phyloP scores from a whole-genome alignment of 1,140 invertebrate genomes.

The Bombus fervidus region DNA sequence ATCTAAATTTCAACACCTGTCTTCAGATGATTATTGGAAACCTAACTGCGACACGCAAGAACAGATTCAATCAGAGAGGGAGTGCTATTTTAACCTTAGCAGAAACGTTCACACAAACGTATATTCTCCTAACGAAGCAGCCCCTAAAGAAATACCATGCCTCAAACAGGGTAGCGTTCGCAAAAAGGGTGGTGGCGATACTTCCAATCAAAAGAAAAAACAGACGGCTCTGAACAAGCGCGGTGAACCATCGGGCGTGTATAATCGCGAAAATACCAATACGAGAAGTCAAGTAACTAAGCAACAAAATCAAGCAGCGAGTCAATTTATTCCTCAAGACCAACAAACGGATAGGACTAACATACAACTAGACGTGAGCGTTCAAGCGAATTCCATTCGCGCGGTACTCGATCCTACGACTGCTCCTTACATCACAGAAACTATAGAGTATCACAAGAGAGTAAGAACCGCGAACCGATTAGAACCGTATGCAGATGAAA shows the following conservation, averaged over 20 bases:
- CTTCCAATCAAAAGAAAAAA: not conserved
- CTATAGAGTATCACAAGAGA: not conserved
- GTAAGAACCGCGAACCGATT: not conserved
- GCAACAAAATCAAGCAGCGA: not conserved
- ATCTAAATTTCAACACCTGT: not conserved
- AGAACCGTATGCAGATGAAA: not conserved
- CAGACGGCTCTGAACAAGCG: not conserved
- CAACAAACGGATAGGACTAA: not conserved
- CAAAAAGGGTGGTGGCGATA: slow-evolving; percentile 49
- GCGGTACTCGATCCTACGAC: not conserved
- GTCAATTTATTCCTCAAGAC: not conserved
- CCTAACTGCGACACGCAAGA: not conserved
- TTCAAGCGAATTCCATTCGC: not conserved
- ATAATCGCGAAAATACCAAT: not conserved
- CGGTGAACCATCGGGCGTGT: too few species aligned
- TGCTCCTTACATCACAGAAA: not conserved
- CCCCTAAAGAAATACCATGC: not conserved
- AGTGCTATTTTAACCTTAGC: not conserved
- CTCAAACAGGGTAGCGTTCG: not conserved
- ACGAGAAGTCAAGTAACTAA: not conserved
- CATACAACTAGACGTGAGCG: not conserved
- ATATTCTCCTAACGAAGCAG: not conserved
- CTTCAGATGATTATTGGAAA: slow-evolving; percentile 5
- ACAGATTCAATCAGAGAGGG: too few species aligned
- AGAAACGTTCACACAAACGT: not conserved